Conservation (phyloP, 1,140 invertebrate species). For the Luehdorfia chinensis region DNA sequence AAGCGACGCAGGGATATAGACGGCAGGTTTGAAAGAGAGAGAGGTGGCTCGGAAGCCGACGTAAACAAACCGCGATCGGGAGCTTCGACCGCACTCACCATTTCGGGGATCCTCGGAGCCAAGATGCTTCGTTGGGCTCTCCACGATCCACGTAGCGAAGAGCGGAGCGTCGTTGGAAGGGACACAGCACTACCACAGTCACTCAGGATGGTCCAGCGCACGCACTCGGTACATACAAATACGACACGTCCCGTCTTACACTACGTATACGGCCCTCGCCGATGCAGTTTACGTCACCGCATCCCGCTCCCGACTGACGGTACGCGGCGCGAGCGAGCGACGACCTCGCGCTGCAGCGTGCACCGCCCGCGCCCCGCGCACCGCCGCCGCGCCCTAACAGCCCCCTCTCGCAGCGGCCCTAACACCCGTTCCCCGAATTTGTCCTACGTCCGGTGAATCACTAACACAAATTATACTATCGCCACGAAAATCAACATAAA, state of each 20-base stretch:
- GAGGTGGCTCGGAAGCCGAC: constrained; percentile 63
- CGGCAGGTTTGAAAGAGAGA: constrained; percentile 67
- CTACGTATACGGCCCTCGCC: constrained; percentile 70
- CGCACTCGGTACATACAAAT: constrained; percentile 55
- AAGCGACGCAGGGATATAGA: constrained; percentile 63
- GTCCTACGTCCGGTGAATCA: constrained; percentile 72
- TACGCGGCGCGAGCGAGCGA: constrained; percentile 63
- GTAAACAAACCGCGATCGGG: constrained; percentile 72
- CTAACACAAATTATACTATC: constrained; percentile 42
- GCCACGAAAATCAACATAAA: constrained; percentile 39
- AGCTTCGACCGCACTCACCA: constrained; percentile 75
- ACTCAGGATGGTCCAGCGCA: constrained; percentile 54
- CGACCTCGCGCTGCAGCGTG: constrained; percentile 73
- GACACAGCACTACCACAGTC: constrained; percentile 57
- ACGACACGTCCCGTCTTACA: constrained; percentile 72
- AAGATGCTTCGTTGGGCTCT: constrained; percentile 36
- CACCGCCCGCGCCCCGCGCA: constrained; percentile 51
- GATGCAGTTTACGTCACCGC: constrained; percentile 75
- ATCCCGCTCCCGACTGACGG: constrained; percentile 74
- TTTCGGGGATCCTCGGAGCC: constrained; percentile 66
- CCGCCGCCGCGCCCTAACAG: constrained; percentile 37
- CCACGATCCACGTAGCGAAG: constrained; percentile 66
- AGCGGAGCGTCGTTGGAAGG: constrained; percentile 56
- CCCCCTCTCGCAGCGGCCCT: constrained; percentile 30
- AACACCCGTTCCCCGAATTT: constrained; percentile 28